Base-by-base conservation (phyloP, 2,888 invertebrate species). In the Temnothorax rugatulus region DNA sequence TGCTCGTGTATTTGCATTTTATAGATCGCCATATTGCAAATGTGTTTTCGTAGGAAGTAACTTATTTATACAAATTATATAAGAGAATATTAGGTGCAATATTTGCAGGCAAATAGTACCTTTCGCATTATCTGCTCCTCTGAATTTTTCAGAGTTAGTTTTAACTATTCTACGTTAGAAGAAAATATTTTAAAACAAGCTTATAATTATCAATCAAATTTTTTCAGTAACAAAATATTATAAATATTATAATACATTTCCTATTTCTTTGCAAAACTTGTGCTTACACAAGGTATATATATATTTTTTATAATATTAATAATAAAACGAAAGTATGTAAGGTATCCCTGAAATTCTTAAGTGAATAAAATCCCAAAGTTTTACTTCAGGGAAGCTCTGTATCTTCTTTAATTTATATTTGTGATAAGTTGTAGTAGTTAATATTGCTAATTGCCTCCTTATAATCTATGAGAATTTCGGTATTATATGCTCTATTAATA, bases 1-100 rank as follows among this genome's bases (percentile, higher is more conserved):
- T 38, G 4, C 4, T 44, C 13, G 21, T 74, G n/a, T 83, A 86
- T 59, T 89, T 89, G 86, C 87, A 89, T 89, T 89, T 89, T 86
- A 50, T 83, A 89, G 81, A 77, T 74, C 63, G 76, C 73, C 82
- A 79, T 75, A 63, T 81, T 74, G 84, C 77, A 83, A n/a, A 87
- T 84, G 54, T 86, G 64, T 89, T 75, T 68, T 83, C 73, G 59
- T 64, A 82, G 61, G 68, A 82, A 66, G 34, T 63, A 69, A 86
- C 74, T 76, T 87, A 85, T 77, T 50, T 85, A 79, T 89, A 88
- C 83, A 89, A 89, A 84, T 81, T 83, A 81, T 9, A 2, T 47
- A 74, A 44, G 5, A 64, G 25, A 13, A 52, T 66, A 52, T 66
- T 18, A 50, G n/a, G 9, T 44, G 75, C 38, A 61, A 34, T 75